Evolutionary conservation across 2,113 vertebrate species (phyloP), one percentile per base, ranked within the genome.

Genomic region (Motacilla tschutschensis): DNA sequence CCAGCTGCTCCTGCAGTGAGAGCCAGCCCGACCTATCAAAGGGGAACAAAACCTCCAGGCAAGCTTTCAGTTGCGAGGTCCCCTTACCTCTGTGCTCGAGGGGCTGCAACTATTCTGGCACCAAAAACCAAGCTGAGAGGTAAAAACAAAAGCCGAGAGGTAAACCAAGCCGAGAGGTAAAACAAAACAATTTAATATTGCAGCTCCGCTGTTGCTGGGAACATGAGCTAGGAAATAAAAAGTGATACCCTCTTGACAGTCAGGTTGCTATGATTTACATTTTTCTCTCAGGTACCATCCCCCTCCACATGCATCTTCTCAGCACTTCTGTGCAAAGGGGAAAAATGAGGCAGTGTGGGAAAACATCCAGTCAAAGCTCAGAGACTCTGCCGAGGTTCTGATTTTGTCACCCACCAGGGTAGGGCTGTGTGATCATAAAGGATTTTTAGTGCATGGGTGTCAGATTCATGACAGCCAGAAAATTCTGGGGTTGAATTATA

Each of bases 1-100:
- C 95, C 97, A 97, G 97, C 96, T 95, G 94, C 95, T 96, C 88
- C 92, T 91, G 94, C 95, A 96, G 82, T 20, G 65, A 72, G 79
- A 75, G 69, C 93, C 93, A 96, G 93, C 87, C 82, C 76, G 36
- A 87, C 91, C 94, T 94, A 93, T 88, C 94, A 91, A 92, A 90
- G 60, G 89, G 94, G 94, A 95, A 94, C 82, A 83, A 93, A 95
- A 95, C 62, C 91, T 91, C 82, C 35, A 76, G 91, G 82, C 64
- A 29, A 90, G 89, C 38, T 82, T 55, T 80, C 75, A 84, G 60
- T 76, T 85, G 84, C 88, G 67, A 73, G 92, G 85, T 84, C 54
- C 84, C 81, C 92, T 91, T 55, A 90, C 90, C 83, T 87, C 90
- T 57, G 67, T 21, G 20, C 84, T 47, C 19, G 1, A 40, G 88